Conservation (phyloP, 2,113 vertebrate species). For the Panthera uncia region DNA sequence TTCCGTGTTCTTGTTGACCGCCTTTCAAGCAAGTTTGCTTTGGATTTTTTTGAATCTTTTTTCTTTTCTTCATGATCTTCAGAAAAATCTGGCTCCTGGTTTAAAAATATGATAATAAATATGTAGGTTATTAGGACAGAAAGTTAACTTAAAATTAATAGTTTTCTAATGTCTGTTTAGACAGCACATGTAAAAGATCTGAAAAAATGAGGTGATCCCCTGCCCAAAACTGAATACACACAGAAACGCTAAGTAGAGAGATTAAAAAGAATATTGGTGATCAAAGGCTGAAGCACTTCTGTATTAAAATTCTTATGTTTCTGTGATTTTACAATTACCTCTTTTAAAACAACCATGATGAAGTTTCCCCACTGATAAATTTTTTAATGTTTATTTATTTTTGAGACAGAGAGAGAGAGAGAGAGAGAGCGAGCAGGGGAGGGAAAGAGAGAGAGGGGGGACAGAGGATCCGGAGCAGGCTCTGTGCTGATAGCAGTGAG, state of each 20-base stretch:
- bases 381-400: background rate
- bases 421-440: too few species aligned
- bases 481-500: too few species aligned
- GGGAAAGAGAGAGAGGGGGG: too few species aligned
- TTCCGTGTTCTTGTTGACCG: constrained; percentile 96
- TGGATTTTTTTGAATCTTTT: constrained; percentile 94
- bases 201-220: background rate
- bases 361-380: background rate
- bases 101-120: constrained; percentile 60
- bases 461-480: too few species aligned
- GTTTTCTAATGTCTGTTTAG: background rate
- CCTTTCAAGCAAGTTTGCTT: constrained; percentile 92
- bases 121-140: background rate
- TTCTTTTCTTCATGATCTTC: constrained; percentile 91
- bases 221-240: background rate
- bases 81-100: constrained; percentile 88
- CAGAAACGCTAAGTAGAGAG: background rate
- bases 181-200: background rate
- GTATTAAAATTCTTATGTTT: constrained; percentile 26
- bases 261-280: background rate
- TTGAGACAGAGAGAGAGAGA: too few species aligned
- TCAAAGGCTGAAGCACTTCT: background rate
- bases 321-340: constrained; percentile 1
- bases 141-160: background rate
- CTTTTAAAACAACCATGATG: constrained; percentile 21